Evolutionary conservation across 35 echinoderm and acorn worm species (phyloP), one percentile per base, ranked within the genome.

Genomic region (Strongylocentrotus purpuratus): DNA sequence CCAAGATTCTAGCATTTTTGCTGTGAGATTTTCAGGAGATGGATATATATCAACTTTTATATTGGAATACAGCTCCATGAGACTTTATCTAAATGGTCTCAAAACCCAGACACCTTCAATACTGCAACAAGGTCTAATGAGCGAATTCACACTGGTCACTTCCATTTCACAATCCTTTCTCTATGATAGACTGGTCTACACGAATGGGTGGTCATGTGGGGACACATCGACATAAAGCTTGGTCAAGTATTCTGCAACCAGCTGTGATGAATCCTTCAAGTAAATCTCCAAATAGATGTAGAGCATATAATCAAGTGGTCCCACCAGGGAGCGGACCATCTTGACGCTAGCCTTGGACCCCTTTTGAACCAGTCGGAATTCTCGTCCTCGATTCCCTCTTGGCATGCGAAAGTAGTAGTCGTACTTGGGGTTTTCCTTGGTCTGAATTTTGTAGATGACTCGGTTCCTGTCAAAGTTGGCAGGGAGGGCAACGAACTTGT

Each of bases 221-320:
- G 92, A 46, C 7, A 96, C 50, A 94, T 96, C 48, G 33, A 96
- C 86, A 59, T 87, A 96, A 11, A 96, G 46, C 31, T 96, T 96
- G 48, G 92, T 94, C 31, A 96, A 18, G 47, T 94, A 96, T 48
- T 86, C 78, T 2, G 46, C 92, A 18, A 86, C 71, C 65, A 96
- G 46, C 46, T 14, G 15, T 18, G 45, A 28, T 31, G 85, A 18
- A 22, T 46, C 95, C 28, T 50, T 94, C 85, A 94, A n/a, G 47
- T 96, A 96, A 33, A 94, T 92, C 86, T 94, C 92, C 48, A 96
- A 88, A 45, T 96, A 93, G 22, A 96, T 47, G 31, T 85, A 85
- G 33, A 96, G 17, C 55, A 86, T 46, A 88, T 47, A 96, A 46
- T 94, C 85, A 45, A 94, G 46, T 15, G 95, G 95, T 5, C 95